phyloP scores from a whole-genome alignment of 2,797 vertebrate genomes.

The Apodemus agrarius region DNA sequence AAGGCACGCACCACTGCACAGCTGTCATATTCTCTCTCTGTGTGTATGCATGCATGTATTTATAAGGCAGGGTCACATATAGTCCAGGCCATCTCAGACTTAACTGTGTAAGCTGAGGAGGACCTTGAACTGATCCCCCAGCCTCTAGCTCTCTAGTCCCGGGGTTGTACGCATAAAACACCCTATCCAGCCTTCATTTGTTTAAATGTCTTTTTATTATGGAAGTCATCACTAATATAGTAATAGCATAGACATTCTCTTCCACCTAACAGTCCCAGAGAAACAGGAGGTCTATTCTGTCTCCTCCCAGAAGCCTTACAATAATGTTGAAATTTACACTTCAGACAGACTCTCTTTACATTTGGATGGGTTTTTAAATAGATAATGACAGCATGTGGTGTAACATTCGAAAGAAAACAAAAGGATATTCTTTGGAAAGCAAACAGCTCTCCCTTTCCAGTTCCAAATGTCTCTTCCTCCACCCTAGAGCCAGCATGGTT shows the following conservation, averaged over 20 bases:
- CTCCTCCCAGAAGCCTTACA: background rate
- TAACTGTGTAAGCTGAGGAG: background rate
- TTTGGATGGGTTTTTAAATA: background rate
- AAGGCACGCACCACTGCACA: background rate
- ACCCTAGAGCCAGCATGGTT: background rate
- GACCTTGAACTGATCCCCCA: background rate
- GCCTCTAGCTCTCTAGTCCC: too few species aligned
- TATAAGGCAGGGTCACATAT: background rate
- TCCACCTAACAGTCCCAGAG: background rate
- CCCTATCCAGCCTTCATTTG: too few species aligned
- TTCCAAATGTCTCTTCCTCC: background rate
- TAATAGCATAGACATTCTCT: background rate
- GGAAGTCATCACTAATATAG: background rate
- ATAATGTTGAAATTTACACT: background rate
- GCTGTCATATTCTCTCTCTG: too few species aligned
- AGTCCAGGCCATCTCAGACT: background rate
- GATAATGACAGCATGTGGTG: background rate
- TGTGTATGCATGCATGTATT: background rate
- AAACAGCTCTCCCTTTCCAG: background rate
- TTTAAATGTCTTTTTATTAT: background rate
- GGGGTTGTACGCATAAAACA: too few species aligned
- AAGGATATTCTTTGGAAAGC: slow-evolving; percentile 26
- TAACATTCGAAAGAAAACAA: slow-evolving; percentile 53
- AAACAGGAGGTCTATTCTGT: background rate
- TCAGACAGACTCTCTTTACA: background rate